These are phyloP conservation scores for Puffinus mauretanicus DNA, from an alignment of 2,113 vertebrate species.

Conservation along the genomic window DNA sequence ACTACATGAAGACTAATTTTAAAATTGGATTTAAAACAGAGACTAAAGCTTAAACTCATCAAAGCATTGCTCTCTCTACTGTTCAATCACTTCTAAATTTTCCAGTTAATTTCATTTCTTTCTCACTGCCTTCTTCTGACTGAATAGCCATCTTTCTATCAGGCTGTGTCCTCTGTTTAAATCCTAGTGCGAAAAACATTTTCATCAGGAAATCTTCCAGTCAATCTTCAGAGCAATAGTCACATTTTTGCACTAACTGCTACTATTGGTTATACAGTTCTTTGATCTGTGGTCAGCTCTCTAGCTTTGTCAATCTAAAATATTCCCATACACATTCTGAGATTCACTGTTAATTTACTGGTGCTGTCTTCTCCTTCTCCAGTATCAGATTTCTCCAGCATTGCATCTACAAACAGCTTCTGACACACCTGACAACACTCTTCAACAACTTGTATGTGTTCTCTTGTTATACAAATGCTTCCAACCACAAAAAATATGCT, in stretches of 20 bases:
- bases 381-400: background rate
- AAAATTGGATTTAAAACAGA: background rate
- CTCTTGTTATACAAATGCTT: background rate
- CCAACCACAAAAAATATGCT: background rate
- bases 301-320: background rate
- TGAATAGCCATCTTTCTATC: background rate
- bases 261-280: background rate
- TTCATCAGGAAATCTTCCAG: background rate
- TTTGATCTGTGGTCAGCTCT: background rate
- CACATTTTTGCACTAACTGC: background rate
- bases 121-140: background rate
- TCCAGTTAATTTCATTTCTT: constrained; percentile 28
- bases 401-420: background rate
- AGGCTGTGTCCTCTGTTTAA: background rate
- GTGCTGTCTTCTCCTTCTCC: background rate
- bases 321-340: background rate
- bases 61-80: background rate
- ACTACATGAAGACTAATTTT: background rate
- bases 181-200: background rate
- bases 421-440: background rate
- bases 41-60: background rate
- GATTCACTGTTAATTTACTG: background rate
- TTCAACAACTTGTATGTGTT: background rate
- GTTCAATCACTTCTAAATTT: constrained; percentile 43
- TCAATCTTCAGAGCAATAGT: background rate